phyloP scores from a whole-genome alignment of 2,888 invertebrate species.

The Caenorhabditis plicata region DNA sequence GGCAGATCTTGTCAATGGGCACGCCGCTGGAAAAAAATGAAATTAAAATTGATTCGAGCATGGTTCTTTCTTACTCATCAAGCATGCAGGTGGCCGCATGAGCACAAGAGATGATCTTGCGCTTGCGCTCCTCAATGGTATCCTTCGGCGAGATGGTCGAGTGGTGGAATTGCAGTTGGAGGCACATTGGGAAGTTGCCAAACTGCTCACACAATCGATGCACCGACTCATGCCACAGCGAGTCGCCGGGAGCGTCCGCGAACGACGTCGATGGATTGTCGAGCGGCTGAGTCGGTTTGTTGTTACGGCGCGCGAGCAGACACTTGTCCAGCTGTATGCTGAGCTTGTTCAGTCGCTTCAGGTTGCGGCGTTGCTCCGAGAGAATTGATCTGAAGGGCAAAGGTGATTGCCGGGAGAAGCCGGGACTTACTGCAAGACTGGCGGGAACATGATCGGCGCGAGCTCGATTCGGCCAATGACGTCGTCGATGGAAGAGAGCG shows the following conservation, averaged over 20 bases:
- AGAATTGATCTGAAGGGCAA: conserved; percentile 24
- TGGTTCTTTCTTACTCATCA: conserved; percentile 22
- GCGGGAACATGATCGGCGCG: conserved; percentile 28
- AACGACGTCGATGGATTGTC: too few species aligned
- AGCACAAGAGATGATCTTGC: conserved; percentile 36
- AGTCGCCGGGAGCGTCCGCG: too few species aligned
- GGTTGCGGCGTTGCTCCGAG: conserved; percentile 39
- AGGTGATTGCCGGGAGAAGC: not conserved
- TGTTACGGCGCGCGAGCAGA: conserved; percentile 11
- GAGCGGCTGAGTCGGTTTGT: conserved; percentile 16
- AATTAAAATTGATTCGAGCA: too few species aligned
- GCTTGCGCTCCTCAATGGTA: conserved; percentile 41
- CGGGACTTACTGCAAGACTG: conserved; percentile 15
- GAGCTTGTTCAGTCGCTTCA: conserved; percentile 33
- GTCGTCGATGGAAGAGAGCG: conserved; percentile 30
- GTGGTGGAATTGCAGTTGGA: conserved; percentile 27
- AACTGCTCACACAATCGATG: conserved; percentile 24
- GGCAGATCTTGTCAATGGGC: conserved; percentile 32
- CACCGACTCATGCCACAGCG: conserved; percentile 40
- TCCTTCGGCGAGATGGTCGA: conserved; percentile 34
- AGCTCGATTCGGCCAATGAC: conserved; percentile 29
- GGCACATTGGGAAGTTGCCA: conserved; percentile 18
- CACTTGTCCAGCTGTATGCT: conserved; percentile 31
- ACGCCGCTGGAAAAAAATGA: conserved; percentile 3
- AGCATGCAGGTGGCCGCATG: conserved; percentile 40